A percentile compares a stretch with the other conserved stretches of the same genome.
These are phyloP conservation scores for Leptinotarsa defecta DNA, from an alignment of 1,140 invertebrate species.

Conservation along the genomic window DNA sequence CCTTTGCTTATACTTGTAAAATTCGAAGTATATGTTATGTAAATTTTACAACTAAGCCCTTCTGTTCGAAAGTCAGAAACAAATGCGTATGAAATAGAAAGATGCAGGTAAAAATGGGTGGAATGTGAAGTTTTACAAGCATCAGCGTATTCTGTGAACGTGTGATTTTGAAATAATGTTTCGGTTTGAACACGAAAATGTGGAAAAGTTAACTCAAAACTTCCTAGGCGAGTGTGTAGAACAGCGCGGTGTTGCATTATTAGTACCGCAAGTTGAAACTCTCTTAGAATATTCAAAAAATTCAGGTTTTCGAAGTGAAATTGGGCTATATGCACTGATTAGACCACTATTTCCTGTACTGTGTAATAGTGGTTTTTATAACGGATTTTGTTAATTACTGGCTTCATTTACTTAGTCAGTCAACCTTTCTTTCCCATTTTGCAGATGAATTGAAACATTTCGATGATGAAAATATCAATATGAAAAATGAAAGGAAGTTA, in stretches of 20 bases:
- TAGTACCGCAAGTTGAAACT: not conserved
- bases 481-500: no score
- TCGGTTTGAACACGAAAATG: not conserved
- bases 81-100: constrained; percentile 8
- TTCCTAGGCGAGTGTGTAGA: not conserved
- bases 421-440: no score
- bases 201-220: not conserved
- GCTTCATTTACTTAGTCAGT: no score
- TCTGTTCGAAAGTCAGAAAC: not conserved
- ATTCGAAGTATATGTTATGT: not conserved
- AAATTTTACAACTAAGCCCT: not conserved
- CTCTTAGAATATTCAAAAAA: not conserved
- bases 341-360: no score
- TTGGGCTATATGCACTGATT: no score
- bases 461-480: no score
- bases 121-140: not conserved
- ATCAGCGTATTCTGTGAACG: not conserved
- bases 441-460: no score
- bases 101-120: not conserved
- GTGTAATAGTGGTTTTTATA: no score
- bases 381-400: no score
- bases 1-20: not conserved
- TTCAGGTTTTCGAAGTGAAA: not conserved
- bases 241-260: not conserved
- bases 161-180: not conserved